These are phyloP conservation scores for Phaethon lepturus DNA, from an alignment of 2,113 vertebrate genomes.

Conservation along the genomic window DNA sequence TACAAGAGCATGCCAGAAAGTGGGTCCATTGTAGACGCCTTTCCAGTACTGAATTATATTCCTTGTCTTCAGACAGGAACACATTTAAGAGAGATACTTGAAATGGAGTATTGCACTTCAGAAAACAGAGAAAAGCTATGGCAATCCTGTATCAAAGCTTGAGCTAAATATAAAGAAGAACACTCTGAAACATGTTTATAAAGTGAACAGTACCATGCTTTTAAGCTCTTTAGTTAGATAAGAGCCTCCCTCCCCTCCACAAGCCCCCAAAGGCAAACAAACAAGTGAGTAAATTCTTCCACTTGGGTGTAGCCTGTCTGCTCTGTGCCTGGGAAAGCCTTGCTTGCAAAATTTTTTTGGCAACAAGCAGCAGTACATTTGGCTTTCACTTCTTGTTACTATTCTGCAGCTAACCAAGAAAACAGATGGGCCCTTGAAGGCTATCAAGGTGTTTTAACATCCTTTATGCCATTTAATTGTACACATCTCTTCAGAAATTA, in stretches of 20 bases:
- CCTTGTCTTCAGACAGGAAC: slow-evolving; percentile 25
- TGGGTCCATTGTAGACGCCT: neutral
- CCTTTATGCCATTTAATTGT: neutral
- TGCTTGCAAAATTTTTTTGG: slow-evolving; percentile 61
- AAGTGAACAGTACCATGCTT: neutral
- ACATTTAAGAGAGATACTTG: neutral
- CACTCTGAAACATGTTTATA: neutral
- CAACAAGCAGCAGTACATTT: slow-evolving; percentile 31
- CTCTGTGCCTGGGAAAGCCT: slow-evolving; percentile 67
- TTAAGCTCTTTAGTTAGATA: slow-evolving; percentile 68
- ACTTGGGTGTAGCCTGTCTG: slow-evolving; percentile 65
- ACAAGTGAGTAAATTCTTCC: slow-evolving; percentile 68
- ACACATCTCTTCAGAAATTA: neutral
- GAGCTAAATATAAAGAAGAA: slow-evolving; percentile 17
- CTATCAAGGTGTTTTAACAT: neutral
- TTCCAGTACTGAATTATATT: neutral
- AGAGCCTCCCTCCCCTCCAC: slow-evolving; percentile 59
- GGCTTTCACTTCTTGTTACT: slow-evolving; percentile 56
- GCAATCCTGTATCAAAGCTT: neutral
- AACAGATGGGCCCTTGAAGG: neutral
- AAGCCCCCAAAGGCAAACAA: slow-evolving; percentile 58
- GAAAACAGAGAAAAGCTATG: neutral
- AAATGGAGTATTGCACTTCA: neutral
- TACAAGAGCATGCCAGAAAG: neutral
- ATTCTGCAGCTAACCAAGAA: neutral